phyloP scores from a whole-genome alignment of 2,797 vertebrate genomes.

The Macroramphosus scolopax region DNA sequence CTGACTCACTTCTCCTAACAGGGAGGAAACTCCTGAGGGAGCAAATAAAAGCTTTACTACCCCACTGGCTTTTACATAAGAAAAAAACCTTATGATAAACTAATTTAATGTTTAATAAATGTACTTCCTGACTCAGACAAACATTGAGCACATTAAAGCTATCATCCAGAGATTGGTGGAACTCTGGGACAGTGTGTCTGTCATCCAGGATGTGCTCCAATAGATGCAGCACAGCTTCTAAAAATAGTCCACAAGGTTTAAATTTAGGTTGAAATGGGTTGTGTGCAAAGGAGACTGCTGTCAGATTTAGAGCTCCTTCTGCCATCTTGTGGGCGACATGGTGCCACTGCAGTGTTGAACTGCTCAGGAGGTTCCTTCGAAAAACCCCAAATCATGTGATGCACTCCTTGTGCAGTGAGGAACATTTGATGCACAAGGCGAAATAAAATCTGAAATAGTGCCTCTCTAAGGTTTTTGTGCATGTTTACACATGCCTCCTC shows the following conservation, averaged over 20 bases:
- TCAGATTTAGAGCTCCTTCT: conserved; percentile 18
- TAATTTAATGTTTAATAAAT: too few species aligned
- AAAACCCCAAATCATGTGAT: conserved; percentile 17
- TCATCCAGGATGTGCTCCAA: conserved; percentile 28
- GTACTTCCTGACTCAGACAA: too few species aligned
- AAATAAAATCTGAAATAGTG: too few species aligned
- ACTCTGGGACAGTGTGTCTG: background rate
- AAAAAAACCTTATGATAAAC: too few species aligned
- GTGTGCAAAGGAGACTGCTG: too few species aligned
- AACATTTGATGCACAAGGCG: too few species aligned
- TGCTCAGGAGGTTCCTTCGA: background rate
- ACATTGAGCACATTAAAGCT: too few species aligned
- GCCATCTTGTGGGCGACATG: conserved; percentile 63
- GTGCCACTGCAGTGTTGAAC: conserved; percentile 11
- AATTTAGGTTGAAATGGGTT: conserved; percentile 49
- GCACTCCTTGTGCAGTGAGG: conserved; percentile 7
- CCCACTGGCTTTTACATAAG: too few species aligned
- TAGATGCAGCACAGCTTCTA: conserved; percentile 30
- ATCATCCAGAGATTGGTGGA: too few species aligned
- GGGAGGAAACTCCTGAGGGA: too few species aligned
- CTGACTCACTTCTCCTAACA: too few species aligned
- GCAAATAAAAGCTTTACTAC: too few species aligned
- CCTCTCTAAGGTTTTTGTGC: background rate
- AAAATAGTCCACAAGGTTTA: conserved; percentile 63
- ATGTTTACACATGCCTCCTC: conserved; percentile 5